Base-by-base conservation (phyloP, 2,797 vertebrate genomes). In the Pogonophryne albipinna region DNA sequence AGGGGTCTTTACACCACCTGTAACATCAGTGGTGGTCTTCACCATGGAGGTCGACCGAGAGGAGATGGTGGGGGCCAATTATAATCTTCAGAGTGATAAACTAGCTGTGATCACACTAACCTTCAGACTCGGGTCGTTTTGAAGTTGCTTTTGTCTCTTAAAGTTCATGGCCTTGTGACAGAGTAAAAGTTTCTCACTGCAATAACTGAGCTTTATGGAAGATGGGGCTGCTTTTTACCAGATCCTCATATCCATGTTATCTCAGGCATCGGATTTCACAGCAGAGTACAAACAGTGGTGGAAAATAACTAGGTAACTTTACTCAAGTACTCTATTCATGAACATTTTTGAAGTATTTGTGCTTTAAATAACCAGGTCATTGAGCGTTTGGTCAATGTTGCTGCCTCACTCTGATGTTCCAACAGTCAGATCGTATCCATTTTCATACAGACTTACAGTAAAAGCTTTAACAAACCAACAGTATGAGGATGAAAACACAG, bases 21-120 rank as follows among this genome's bases (percentile, higher is more conserved):
- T 70, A 87, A 78, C 79, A 84, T 9, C 71, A 57, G 73, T 58
- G 90, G 87, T 92, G 90, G 86, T 89, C 90, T 90, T 84, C 61
- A 80, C 63, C 78, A 51, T 83, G 83, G 83, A 88, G 87, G 85
- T 83, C 69, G 53, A 62, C 50, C 67, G 53, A 38, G n/a, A 80
- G 57, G 56, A 38, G 61, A 31, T 70, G 55, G 34, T 13, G 19
- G 72, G 71, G 45, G n/a, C 0, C 45, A 78, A 63, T 86, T 77
- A 65, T 71, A 75, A 79, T 76, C 41, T 17, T 50, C 23, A 77
- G 59, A 77, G 59, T 64, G 63, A 62, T 23, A 47, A 17, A 15
- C 6, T 9, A 17, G 17, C 42, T 73, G 19, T 47, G 46, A 70
- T 64, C 17, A 38, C 62, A 53, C 8, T 49, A 78, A 80, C 75